Conservation (phyloP, 2,797 vertebrate species). For the Syncerus caffer region DNA sequence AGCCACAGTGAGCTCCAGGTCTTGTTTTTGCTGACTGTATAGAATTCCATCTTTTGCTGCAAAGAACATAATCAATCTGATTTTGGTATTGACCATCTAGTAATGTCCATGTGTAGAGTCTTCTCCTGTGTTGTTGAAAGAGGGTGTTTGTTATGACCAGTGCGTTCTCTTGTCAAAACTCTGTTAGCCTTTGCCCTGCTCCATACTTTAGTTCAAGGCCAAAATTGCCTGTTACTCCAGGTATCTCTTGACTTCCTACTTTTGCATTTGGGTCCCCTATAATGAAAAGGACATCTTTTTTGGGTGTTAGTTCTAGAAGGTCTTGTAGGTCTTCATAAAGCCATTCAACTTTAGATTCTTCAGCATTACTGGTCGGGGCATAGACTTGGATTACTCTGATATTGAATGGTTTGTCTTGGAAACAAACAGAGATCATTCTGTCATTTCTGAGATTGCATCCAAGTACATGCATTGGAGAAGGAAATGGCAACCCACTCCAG, state of each 20-base stretch:
- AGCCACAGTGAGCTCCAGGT: neutral
- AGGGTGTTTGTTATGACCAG: neutral
- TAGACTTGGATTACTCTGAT: neutral
- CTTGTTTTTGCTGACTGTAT: neutral
- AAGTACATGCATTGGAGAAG: neutral
- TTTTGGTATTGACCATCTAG: neutral
- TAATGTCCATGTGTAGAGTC: neutral
- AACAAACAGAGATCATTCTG: neutral
- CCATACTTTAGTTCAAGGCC: neutral
- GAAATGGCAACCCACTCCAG: no score
- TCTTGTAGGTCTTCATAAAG: neutral
- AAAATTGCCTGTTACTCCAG: neutral
- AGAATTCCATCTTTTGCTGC: neutral
- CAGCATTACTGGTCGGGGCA: neutral
- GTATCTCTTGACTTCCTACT: neutral
- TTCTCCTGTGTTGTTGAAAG: no score
- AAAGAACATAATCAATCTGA: neutral
- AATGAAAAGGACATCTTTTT: neutral
- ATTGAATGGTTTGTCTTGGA: neutral
- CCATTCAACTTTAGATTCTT: neutral
- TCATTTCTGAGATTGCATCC: neutral
- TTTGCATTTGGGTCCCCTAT: neutral
- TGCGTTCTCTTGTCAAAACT: neutral
- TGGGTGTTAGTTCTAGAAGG: neutral
- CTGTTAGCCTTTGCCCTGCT: neutral